These are phyloP conservation scores for Scartelaos histophorus DNA, from an alignment of 2,113 vertebrate genomes.

Conservation along the genomic window DNA sequence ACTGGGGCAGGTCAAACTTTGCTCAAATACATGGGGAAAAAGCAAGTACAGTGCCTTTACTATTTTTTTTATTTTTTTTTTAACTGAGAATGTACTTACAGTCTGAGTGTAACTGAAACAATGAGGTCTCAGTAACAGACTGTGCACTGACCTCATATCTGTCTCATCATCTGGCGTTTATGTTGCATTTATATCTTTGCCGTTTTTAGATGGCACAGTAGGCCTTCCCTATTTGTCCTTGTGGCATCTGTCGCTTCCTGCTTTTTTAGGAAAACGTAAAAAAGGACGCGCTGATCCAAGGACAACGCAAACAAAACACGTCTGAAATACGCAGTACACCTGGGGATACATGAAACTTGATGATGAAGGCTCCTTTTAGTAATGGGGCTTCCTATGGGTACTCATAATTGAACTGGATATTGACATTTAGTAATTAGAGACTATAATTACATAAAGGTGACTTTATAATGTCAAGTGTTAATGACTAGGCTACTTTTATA, in stretches of 20 bases:
- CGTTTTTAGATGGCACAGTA: conserved; percentile 28
- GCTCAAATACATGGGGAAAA: too few relatives aligned
- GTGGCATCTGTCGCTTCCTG: conserved; percentile 24
- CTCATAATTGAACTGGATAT: background rate
- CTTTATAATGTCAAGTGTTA: background rate
- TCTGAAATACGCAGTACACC: background rate
- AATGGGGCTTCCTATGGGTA: background rate
- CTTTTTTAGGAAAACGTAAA: conserved; percentile 10
- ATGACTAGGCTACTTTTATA: background rate
- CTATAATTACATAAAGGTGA: too few relatives aligned
- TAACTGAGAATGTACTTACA: too few relatives aligned
- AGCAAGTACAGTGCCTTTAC: too few relatives aligned
- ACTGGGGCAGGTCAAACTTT: too few relatives aligned
- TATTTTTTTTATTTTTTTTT: too few relatives aligned
- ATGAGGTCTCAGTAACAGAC: conserved; percentile 46
- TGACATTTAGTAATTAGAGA: background rate
- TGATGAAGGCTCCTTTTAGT: background rate
- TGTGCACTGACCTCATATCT: conserved; percentile 26
- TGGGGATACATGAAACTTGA: background rate
- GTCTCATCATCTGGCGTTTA: conserved; percentile 5
- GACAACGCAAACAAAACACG: background rate
- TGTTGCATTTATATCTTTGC: conserved; percentile 14
- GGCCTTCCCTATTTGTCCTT: conserved; percentile 17
- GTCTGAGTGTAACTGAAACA: conserved; percentile 19
- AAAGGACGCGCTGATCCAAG: background rate